A percentile compares a stretch with the other conserved stretches of the same genome.
Conservation (phyloP, 2,113 vertebrate species). For the Chitala chitala region DNA sequence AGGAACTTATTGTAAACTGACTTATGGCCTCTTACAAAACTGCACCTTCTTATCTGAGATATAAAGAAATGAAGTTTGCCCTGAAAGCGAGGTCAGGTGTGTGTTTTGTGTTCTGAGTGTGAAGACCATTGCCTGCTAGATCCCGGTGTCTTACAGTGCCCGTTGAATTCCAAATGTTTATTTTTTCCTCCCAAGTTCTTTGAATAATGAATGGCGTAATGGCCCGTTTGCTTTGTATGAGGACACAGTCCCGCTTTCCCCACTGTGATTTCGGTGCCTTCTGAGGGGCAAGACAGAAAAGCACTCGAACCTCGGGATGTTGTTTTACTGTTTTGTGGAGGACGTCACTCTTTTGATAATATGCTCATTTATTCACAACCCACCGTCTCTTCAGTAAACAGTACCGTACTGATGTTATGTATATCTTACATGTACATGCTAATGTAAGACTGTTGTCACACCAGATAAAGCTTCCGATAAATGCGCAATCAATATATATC, state of each 20-base stretch:
- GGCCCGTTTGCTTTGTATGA: slow-evolving; percentile 9
- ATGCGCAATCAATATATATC: neutral
- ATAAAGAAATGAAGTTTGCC: neutral
- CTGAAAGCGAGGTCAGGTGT: neutral
- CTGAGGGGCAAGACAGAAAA: no score
- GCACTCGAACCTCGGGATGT: neutral
- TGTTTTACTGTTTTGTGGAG: neutral
- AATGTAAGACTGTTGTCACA: neutral
- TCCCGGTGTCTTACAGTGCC: neutral
- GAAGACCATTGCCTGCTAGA: neutral
- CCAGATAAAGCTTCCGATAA: neutral
- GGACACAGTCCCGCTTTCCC: neutral
- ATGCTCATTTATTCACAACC: neutral
- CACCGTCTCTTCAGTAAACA: neutral
- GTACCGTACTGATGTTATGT: neutral
- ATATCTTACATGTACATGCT: neutral
- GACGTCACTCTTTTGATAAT: neutral
- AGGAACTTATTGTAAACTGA: no score
- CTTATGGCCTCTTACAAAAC: no score
- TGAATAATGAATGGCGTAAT: slow-evolving; percentile 28
- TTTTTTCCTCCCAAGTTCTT: neutral
- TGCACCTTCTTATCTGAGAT: neutral
- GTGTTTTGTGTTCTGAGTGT: neutral
- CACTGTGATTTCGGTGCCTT: neutral
- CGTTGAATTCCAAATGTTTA: neutral